Percentiles rank a stretch among this genome's conserved stretches.
Evolutionary conservation across 2,797 vertebrate species (phyloP).

Genomic region (Dendrocincla fuliginosa): DNA sequence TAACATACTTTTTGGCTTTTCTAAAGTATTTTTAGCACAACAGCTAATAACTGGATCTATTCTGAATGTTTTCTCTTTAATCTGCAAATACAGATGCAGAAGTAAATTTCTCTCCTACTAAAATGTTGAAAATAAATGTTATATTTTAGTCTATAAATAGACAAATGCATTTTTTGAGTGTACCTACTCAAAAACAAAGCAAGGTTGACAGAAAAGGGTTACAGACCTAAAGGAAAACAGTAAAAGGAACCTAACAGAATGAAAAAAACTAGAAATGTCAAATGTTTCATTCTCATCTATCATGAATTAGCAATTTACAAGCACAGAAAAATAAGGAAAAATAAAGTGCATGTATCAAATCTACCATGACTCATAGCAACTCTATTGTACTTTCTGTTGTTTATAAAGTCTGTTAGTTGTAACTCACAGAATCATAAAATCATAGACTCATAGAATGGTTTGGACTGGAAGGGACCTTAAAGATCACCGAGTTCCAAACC

Average conservation of each 20-base stretch:
- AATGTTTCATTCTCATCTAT: neutral
- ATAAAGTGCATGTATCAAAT: neutral
- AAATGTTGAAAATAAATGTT: neutral
- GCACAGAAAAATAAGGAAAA: slow-evolving; percentile 30
- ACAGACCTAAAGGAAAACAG: neutral
- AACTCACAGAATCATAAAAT: neutral
- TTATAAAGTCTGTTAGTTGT: neutral
- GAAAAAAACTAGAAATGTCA: slow-evolving; percentile 40
- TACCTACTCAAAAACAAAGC: neutral
- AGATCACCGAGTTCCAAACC: neutral
- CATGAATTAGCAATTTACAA: slow-evolving; percentile 33
- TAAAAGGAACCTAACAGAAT: neutral
- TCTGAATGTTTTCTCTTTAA: neutral
- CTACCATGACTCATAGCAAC: slow-evolving; percentile 39
- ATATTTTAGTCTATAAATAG: neutral
- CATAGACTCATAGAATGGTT: neutral
- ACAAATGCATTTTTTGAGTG: neutral
- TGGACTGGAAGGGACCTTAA: neutral
- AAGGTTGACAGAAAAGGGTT: neutral
- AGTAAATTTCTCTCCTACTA: neutral
- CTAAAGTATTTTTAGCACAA: neutral
- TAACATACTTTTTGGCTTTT: neutral
- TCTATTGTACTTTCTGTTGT: slow-evolving; percentile 9
- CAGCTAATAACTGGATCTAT: neutral
- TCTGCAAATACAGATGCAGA: neutral